Base-by-base conservation (phyloP, 2,797 vertebrate species). In the Labeo calbasu region DNA sequence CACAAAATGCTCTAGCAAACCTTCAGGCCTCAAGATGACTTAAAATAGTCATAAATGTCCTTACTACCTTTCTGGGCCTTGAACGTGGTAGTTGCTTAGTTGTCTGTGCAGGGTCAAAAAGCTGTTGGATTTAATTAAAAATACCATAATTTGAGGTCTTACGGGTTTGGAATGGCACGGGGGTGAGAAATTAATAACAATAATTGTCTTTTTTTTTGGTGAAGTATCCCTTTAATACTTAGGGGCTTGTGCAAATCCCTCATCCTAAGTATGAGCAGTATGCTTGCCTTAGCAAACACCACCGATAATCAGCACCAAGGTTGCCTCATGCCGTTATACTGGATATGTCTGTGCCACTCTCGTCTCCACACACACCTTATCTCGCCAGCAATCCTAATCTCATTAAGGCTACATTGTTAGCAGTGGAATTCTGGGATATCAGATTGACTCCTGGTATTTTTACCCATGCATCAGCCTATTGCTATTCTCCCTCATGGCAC, bases 361-460 rank as follows among this genome's bases (percentile, higher is more conserved):
- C 23, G 25, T n/a, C 65, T 28, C 36, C 81, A 78, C 71, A 75
- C 43, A 82, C 5, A 78, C 76, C 36, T 50, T 32, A 72, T 79
- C 77, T 84, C 14, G n/a, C 77, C 73, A 57, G 71, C 73, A 46
- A 73, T 84, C 75, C 83, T 84, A 87, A 85, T 86, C 78, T 89
- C 82, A 88, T 90, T 88, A 90, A 84, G n/a, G 53, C 32, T 7
- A 81, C 77, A 70, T 84, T 84, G 80, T 81, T 86, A 87, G 87
- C 79, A 82, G 84, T 75, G 71, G 83, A 86, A 83, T 68, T 87
- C 69, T 81, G 73, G 86, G 84, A 79, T 43, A 75, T 66, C 72
- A 72, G 71, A 88, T 76, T 78, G 71, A 84, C 50, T 78, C 77
- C 46, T 81, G 85, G 84, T 88, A 88, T 88, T 90, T 89, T 89